Base-by-base conservation (phyloP, 1,140 invertebrate species). In the Camponotus vicinus region DNA sequence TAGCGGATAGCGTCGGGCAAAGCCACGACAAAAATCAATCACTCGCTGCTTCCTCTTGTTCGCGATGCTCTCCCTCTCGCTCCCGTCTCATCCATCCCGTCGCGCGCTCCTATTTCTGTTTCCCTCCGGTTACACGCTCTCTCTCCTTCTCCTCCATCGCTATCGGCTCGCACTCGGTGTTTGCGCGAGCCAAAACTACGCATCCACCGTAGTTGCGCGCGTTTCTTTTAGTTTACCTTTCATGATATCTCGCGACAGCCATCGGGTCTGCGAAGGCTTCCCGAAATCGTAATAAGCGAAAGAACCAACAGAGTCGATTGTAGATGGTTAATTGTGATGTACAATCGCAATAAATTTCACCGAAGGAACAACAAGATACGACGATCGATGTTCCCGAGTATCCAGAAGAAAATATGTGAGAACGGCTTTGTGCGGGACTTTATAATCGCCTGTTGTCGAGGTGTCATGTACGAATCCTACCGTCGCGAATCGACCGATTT, bases 11-110 rank as follows among this genome's bases (percentile, higher is more conserved):
- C 92, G 93, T 93, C 91, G 92, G 93, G 93, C 92, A 95, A 95
- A 95, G 94, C 94, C 94, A 94, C 94, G 93, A 94, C 94, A 95
- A 95, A 95, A 95, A 95, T 95, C 94, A 95, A 95, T 95, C 94
- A 95, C 93, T 92, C 92, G 90, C 88, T 91, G 91, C 91, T 92
- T 92, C 93, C 92, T 93, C 88, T 90, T 89, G 75, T 90, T 88
- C 89, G 71, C 88, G 82, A 59, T 77, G 59, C 86, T 61, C 55
- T 73, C 69, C 88, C 77, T 88, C 45, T 86, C 85, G 85, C 86
- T 82, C 82, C 63, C 79, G 15, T 61, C 34, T 80, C 63, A 52
- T 82, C 88, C 34, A 18, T 61, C 67, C 75, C 77, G 84, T 59
- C 66, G 37, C 34, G 63, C 27, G 80, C 61, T 52, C 42, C 49